These are phyloP conservation scores for Eustalomyia histrio DNA, from an alignment of 2,888 invertebrate species.

Conservation along the genomic window DNA sequence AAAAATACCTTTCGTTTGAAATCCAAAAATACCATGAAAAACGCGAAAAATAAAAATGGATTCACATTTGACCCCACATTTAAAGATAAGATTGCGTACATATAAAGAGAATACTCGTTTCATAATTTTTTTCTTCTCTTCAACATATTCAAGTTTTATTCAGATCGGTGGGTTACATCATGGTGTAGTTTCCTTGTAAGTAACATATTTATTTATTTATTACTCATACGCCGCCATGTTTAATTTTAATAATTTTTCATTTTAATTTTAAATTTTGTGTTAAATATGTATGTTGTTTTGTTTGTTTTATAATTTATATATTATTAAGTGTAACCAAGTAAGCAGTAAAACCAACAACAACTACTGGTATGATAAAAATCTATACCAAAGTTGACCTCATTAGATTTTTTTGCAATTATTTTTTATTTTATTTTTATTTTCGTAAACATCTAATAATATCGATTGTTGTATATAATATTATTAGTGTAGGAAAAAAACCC, in stretches of 20 bases:
- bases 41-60: too few relatives aligned
- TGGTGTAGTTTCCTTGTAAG: too few relatives aligned
- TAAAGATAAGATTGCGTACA: too few relatives aligned
- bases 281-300: too few relatives aligned
- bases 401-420: constrained; percentile 28
- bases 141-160: too few relatives aligned
- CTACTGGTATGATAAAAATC: constrained; percentile 23
- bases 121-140: background rate
- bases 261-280: background rate
- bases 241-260: background rate
- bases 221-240: constrained; percentile 12
- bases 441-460: constrained; percentile 28
- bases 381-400: constrained; percentile 51
- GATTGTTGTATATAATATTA: constrained; percentile 9
- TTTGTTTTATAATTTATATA: constrained; percentile 8
- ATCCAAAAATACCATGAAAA: too few relatives aligned
- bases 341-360: constrained; percentile 6
- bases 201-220: too few relatives aligned
- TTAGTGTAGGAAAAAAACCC: background rate
- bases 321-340: constrained; percentile 9
- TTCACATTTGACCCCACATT: too few relatives aligned
- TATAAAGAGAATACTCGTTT: too few relatives aligned
- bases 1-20: too few relatives aligned
- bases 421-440: constrained; percentile 5
- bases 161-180: too few relatives aligned